Conservation (phyloP, 2,888 invertebrate species). For the Tholera decimalis region DNA sequence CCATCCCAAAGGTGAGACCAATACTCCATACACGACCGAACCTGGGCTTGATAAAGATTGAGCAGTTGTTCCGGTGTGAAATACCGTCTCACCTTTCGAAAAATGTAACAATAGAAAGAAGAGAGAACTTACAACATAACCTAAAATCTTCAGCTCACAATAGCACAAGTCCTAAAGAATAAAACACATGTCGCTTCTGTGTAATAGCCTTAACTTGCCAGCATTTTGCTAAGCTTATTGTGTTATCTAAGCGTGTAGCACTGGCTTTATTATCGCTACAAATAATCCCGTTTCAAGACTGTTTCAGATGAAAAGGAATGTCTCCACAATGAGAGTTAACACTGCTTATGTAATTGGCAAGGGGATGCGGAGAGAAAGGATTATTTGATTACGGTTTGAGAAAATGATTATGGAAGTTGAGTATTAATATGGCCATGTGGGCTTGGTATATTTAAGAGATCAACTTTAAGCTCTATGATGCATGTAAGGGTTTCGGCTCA, state of each 20-base stretch:
- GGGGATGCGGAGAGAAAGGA: conserved; percentile 15
- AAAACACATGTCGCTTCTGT: conserved; percentile 38
- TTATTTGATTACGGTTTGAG: conserved; percentile 25
- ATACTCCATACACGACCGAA: too few species aligned
- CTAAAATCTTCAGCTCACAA: conserved; percentile 33
- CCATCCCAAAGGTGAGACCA: too few species aligned
- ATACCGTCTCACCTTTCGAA: too few species aligned
- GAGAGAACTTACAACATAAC: conserved; percentile 17
- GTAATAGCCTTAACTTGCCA: conserved; percentile 59
- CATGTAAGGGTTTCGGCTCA: too few species aligned
- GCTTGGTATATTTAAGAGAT: background rate
- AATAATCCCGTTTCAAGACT: conserved; percentile 48
- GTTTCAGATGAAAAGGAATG: conserved; percentile 53
- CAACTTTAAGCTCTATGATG: too few species aligned
- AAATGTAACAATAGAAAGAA: conserved; percentile 4
- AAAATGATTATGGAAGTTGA: background rate
- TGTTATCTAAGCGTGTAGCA: conserved; percentile 54
- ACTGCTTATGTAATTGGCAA: conserved; percentile 53
- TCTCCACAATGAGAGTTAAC: conserved; percentile 45
- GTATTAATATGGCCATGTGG: background rate
- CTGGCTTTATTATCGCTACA: conserved; percentile 61
- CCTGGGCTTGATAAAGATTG: too few species aligned
- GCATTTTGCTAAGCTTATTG: conserved; percentile 61
- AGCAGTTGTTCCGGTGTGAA: too few species aligned
- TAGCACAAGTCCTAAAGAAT: conserved; percentile 21